Base-by-base conservation (phyloP, 2,888 invertebrate species). In the Biston betularia region DNA sequence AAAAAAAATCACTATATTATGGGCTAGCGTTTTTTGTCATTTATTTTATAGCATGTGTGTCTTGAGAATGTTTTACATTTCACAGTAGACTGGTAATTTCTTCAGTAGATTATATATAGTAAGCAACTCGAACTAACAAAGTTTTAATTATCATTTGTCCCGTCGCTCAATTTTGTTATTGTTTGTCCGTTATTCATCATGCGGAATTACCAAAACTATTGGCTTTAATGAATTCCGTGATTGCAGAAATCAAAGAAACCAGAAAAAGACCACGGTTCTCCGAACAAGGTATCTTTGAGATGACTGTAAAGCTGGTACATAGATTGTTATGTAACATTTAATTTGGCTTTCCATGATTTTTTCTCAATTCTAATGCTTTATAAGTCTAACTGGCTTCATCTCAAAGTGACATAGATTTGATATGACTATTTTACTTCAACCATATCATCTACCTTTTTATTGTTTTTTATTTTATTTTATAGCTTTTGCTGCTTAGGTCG, bases 241-340 rank as follows among this genome's bases (percentile, higher is more conserved):
- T 96, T 96, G 82, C 96, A 96, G 96, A 96, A 96, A 94, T 96
- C 96, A 93, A 96, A 96, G 95, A 96, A 96, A 95, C 94, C 94
- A 86, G 96, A 96, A 90, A 96, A 95, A 95, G 95, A 90, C 94
- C 95, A 94, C 86, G 94, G 95, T 86, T 95, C 95, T 85, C 95
- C 96, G 80, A 91, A 94, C 81, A 96, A 96, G 96, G 96, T 96
- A 96, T 87, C 88, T 78, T 85, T 83, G 83, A 85, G 83, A 85
- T 69, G 67, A 68, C 59, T 59, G 65, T 70, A 70, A 74, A 76
- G 70, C 71, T 65, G 72, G 65, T 70, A 71, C 70, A 73, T 75
- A 63, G 69, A n/a, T 69, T 75, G 75, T 77, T 75, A 73, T 71
- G 74, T 73, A 62, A 56, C 34, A 67, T 76, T 75, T 65, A 72